A percentile compares a stretch with the other conserved stretches of the same genome.
Evolutionary conservation across 2,888 invertebrate species (phyloP).

Genomic region (Sabellastarte sp.): DNA sequence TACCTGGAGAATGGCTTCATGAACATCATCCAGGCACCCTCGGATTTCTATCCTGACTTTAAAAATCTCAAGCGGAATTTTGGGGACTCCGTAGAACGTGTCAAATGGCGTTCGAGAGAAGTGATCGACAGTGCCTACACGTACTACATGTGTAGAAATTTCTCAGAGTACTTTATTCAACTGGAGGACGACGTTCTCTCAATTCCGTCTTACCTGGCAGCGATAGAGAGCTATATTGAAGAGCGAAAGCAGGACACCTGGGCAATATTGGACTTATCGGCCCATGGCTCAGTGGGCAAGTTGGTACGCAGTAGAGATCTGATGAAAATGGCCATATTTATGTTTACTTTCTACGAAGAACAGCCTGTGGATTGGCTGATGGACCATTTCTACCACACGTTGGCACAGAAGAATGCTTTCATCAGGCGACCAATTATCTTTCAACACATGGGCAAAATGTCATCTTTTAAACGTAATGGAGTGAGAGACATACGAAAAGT

Average conservation of each 20-base stretch:
- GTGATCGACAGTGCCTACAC: too few relatives aligned
- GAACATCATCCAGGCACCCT: too few relatives aligned
- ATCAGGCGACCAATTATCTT: slow-evolving; percentile 31
- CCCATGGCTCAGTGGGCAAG: slow-evolving; percentile 54
- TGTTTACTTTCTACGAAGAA: slow-evolving; percentile 30
- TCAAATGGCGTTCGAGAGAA: too few relatives aligned
- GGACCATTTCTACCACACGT: slow-evolving; percentile 18
- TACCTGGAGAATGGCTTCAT: too few relatives aligned
- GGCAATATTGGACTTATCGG: slow-evolving; percentile 51
- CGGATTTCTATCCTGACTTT: too few relatives aligned
- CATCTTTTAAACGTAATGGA: too few relatives aligned
- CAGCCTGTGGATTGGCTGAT: slow-evolving; percentile 34
- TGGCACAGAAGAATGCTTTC: slow-evolving; percentile 21
- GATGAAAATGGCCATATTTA: slow-evolving; percentile 19
- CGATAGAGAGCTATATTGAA: slow-evolving; percentile 43
- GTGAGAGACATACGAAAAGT: too few relatives aligned
- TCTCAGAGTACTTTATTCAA: slow-evolving; percentile 50
- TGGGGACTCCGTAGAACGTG: too few relatives aligned
- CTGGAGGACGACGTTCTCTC: slow-evolving; percentile 54
- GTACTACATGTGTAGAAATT: too few relatives aligned
- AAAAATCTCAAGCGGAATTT: too few relatives aligned
- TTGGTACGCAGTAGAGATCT: slow-evolving; percentile 44
- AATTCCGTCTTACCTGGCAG: slow-evolving; percentile 41
- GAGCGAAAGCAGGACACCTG: slow-evolving; percentile 39
- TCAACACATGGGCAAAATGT: slow-evolving; percentile 41